Base-by-base conservation (phyloP, 1,140 invertebrate species). In the Bombyx mandarina region DNA sequence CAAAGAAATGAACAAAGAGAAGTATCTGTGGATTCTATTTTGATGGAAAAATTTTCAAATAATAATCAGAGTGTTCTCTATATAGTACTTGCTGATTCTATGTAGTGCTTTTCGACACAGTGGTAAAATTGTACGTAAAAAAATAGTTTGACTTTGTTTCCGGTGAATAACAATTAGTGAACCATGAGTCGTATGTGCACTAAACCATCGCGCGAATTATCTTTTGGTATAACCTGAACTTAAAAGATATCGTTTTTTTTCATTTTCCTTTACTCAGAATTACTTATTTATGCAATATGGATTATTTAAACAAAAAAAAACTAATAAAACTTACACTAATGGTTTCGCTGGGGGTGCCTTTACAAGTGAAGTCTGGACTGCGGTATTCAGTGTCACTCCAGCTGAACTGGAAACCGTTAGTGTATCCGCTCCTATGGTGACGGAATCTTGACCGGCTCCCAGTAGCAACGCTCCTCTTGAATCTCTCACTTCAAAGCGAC, bases 341-440 rank as follows among this genome's bases (percentile, higher is more conserved):
- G 94, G 94, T 62, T 93, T 92, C 45, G 94, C 93, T 1, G 94
- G 92, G 62, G 94, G 94, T 1, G 95, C 94, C 67, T 92, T 90
- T 12, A 97, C 92, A 46, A 95, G 79, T 1, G 94, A 92, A 22
- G 96, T 96, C 86, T 97, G 95, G 44, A 96, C 90, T 47, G 94
- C 95, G 42, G 94, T 94, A 60, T 93, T 91, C 72, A 97, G 95
- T 54, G 93, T 91, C 26, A 93, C 94, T 44, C 96, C 95, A 3
- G 95, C 95, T 55, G 92, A 91, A 70, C 95, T 95, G 49, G 94
- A 93, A 57, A 97, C 92, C 62, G 91, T 89, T 6, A 97, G 89
- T 46, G 91, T 91, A 52, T 96, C 92, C 2, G 95, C 94, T 1
- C 95, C 95, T 8, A 97, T 91, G 10, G 94, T 91, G 43, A 98